Evolutionary conservation across 2,888 invertebrate species (phyloP), one percentile per base, ranked within the genome.

Genomic region (Tinea pellionella): DNA sequence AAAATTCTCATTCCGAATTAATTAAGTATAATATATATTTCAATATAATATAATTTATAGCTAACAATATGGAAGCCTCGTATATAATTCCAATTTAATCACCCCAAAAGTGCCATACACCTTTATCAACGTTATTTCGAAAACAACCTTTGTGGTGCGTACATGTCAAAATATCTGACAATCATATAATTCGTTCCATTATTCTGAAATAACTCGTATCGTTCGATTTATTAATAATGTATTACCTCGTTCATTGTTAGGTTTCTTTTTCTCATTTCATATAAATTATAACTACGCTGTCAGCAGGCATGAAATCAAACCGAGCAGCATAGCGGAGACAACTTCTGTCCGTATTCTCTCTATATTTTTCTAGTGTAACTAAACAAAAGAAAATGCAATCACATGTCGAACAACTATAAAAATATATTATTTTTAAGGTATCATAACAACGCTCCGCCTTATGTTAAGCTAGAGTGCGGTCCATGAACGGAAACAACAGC

Each of bases 91-190:
- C 16, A 13, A 47, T 47, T 47, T 47, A 47, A 47, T 47, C 47
- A 47, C 47, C 47, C 47, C 16, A 16, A 47, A 47, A 47, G 16
- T 47, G 47, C 47, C 47, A 47, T 47, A 47, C n/a, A 47, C 47
- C 47, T 47, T 16, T 37, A 37, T 16, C 47, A 47, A 47, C 47
- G 37, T 37, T 37, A 37, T 37, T 37, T 37, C 37, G 37, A 37
- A 2, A 12, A 37, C 37, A 37, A 37, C 37, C 37, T 37, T 37
- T 9, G 37, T 37, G 37, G 37, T 24, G 24, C 24, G 24, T 37
- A 37, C n/a, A 37, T 37, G 37, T 37, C 37, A n/a, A 9, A 37
- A 37, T 37, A 30, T 37, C 37, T 37, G 37, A 37, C 37, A 37
- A 37, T 37, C 37, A 37, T 4, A 7, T 37, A 37, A 37, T 37